Evolutionary conservation across 2,797 vertebrate species (phyloP), one percentile per base, ranked within the genome.

Genomic region (Hylomyscus alleni): DNA sequence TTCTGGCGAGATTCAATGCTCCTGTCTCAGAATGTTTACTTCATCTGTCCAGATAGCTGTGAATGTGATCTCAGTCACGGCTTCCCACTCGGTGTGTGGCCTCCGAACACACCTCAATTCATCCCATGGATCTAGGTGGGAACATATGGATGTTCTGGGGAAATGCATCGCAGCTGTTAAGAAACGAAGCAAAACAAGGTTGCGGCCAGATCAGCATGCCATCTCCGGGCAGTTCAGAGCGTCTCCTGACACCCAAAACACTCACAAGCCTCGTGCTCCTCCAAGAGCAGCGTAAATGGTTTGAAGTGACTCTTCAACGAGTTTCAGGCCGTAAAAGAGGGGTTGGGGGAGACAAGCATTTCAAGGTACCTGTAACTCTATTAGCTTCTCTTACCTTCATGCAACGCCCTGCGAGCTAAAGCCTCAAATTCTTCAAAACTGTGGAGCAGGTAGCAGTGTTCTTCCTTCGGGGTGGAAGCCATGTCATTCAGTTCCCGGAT

Each of bases 371-470:
- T 44, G 34, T 52, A 47, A 52, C 4, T 47, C 75, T 13, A 73
- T 3, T n/a, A 93, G 50, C 6, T 50, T 94, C 85, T 34, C 90
- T 94, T 99, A 99, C 99, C 99, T 99, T 99, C 99, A 13, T 99
- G 99, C 93, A 99, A 98, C 6, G 99, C 99, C 3, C 98, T 99
- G 54, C 99, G 99, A 95, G 99, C 99, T 93, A 99, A 98, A 62
- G 99, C 99, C 98, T 99, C 99, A 95, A 99, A 99, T 98, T 99
- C 99, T 0, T 99, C 99, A 78, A 99, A 99, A 98, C 99, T 99
- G 98, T 99, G 99, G 86, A 99, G 99, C 92, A 99, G 98, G 96
- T 99, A 99, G 98, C 99, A 99, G 96, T 99, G 99, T 93, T 99
- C 99, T 73, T 99, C 99, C 96, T 99, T 99, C 58, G 99, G 99